Evolutionary conservation across 2,888 invertebrate species (phyloP).

Genomic region (Drosophila nigricruria): DNA sequence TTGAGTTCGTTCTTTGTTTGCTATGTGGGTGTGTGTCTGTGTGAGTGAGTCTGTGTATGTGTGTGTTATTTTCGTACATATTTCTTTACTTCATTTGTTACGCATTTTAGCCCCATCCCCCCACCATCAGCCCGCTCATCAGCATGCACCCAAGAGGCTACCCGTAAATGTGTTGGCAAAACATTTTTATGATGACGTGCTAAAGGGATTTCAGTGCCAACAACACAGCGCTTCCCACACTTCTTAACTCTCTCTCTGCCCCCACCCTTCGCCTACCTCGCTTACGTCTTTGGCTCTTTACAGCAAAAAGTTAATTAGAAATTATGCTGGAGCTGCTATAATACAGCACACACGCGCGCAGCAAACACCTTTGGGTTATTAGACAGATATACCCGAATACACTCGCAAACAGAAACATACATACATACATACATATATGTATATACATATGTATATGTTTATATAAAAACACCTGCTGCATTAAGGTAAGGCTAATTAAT

Average conservation of each 20-base stretch:
- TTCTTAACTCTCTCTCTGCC: background rate
- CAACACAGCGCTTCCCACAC: background rate
- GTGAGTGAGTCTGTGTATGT: constrained; percentile 9
- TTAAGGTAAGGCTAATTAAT: constrained; percentile 65
- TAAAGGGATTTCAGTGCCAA: constrained; percentile 66
- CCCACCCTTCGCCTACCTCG: background rate
- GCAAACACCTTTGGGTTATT: constrained; percentile 70
- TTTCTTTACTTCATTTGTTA: constrained; percentile 76
- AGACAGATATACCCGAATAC: constrained; percentile 48
- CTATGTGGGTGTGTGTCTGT: constrained; percentile 2
- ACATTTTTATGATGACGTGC: constrained; percentile 80
- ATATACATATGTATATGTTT: constrained; percentile 6
- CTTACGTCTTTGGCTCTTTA: constrained; percentile 43
- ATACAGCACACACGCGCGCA: constrained; percentile 39
- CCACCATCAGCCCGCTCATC: background rate
- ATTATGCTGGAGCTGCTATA: constrained; percentile 70
- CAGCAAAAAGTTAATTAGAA: constrained; percentile 76
- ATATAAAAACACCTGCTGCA: constrained; percentile 36
- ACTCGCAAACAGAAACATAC: constrained; percentile 8
- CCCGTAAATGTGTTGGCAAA: constrained; percentile 74
- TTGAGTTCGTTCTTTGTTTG: constrained; percentile 37
- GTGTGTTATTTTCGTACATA: constrained; percentile 54
- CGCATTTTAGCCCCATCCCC: constrained; percentile 48
- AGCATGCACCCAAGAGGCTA: constrained; percentile 63
- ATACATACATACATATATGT: constrained; percentile 17